Evolutionary conservation across 1,140 invertebrate species (phyloP), one percentile per base, ranked within the genome.

Genomic region (Drosophila subpulchrella): DNA sequence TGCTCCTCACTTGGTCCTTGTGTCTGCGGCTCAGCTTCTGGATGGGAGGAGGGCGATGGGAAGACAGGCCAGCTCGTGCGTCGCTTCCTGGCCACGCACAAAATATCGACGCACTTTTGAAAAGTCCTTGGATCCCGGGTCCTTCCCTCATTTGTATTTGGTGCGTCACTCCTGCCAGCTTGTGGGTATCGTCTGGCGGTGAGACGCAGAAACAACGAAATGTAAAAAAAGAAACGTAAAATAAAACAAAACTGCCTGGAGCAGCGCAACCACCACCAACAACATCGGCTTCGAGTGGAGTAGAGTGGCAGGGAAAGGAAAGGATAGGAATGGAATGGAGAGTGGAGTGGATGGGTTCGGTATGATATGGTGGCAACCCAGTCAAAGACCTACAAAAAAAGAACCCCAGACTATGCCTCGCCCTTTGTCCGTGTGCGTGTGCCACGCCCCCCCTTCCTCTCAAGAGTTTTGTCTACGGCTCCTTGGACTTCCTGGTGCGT

Each of bases 21-120:
- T 67, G 61, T 70, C 79, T 81, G 73, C 79, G 65, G 75, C 80
- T 89, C 57, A 77, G 84, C 53, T 62, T 72, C 61, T 60, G 65
- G 65, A 53, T 17, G 42, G 44, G 34, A 54, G 32, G 38, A 53
- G 2, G 24, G 4, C 24, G 36, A 3, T 32, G 20, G 20, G 36
- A 13, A 39, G 39, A 24, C 53, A 46, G 30, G 46, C n/a, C 32
- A 54, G 54, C 61, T 75, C 74, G 74, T 76, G 74, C 61, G 62
- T 61, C 53, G 84, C 80, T 88, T 88, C 81, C 83, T 88, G 80
- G 80, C 84, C 81, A 88, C 84, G 84, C 84, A 88, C 84, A 88
- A 89, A 88, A 88, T 84, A 84, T 89, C 84, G 77, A 88, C 84
- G 84, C 84, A 88, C 84, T 89, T 88, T 80, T 71, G 78, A 67